These are phyloP conservation scores for Polypterus bichir DNA, from an alignment of 2,113 vertebrate species.

Conservation along the genomic window DNA sequence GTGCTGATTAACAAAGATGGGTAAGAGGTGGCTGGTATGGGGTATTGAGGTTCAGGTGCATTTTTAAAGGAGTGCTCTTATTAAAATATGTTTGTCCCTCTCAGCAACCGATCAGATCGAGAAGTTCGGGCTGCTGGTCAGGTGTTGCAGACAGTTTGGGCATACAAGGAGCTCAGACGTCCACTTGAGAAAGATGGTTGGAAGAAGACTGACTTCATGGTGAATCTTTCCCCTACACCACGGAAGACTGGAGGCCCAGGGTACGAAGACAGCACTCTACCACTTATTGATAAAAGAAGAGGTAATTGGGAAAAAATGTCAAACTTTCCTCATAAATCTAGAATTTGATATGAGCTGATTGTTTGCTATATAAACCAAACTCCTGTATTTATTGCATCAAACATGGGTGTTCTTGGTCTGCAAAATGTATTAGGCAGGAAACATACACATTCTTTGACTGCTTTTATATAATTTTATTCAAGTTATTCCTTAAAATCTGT, in stretches of 20 bases:
- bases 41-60: neutral
- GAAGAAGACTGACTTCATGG: conserved; percentile 94
- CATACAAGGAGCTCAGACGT: conserved; percentile 80
- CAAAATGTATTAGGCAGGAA: neutral
- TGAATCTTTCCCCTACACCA: conserved; percentile 59
- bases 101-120: conserved; percentile 79
- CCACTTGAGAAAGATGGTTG: conserved; percentile 90
- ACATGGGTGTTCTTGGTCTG: neutral
- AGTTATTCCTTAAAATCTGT: no score
- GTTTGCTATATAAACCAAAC: no score
- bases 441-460: no score
- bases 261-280: conserved; percentile 85
- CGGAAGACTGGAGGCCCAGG: conserved; percentile 58
- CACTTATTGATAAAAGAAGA: conserved; percentile 75
- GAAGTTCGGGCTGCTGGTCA: conserved; percentile 83
- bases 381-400: no score
- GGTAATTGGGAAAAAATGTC: conserved; percentile 22
- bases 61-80: neutral
- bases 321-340: neutral
- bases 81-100: neutral
- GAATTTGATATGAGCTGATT: no score
- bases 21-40: conserved; percentile 31
- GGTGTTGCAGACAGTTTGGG: conserved; percentile 84
- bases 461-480: no score
- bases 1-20: conserved; percentile 87